These are phyloP conservation scores for Paguma larvata DNA, from an alignment of 2,797 vertebrate species.

Conservation along the genomic window DNA sequence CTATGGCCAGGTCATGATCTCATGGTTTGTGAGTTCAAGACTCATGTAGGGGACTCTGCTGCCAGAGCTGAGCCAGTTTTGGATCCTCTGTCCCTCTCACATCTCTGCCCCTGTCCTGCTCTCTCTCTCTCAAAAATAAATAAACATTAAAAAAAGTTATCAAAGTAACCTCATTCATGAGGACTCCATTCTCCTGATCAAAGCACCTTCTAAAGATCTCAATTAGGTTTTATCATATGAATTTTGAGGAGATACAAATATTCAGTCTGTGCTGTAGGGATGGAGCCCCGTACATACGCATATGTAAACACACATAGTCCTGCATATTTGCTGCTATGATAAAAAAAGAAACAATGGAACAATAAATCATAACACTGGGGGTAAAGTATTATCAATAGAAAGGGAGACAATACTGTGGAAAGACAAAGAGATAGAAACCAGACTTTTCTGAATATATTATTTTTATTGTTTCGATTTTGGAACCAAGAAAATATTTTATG, in stretches of 20 bases:
- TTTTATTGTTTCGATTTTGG: neutral
- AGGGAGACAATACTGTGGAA: neutral
- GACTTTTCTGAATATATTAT: neutral
- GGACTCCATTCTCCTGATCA: neutral
- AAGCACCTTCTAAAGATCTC: neutral
- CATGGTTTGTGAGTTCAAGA: no score
- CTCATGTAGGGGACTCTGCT: no score
- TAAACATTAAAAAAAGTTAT: no score
- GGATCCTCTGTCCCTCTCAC: no score
- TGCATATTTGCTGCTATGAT: neutral
- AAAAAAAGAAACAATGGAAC: neutral
- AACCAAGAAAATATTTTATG: neutral
- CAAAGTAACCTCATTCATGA: no score
- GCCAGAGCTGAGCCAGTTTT: no score
- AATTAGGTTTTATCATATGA: neutral
- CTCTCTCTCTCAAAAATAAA: no score
- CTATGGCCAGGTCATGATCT: no score
- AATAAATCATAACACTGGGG: neutral
- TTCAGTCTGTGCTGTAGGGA: neutral
- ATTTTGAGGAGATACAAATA: neutral
- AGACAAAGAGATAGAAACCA: neutral
- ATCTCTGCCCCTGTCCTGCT: no score
- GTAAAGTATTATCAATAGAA: neutral
- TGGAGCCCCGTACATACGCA: no score
- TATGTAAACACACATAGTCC: neutral